Evolutionary conservation across 1,140 invertebrate species (phyloP).

Genomic region (Panulirus ornatus): DNA sequence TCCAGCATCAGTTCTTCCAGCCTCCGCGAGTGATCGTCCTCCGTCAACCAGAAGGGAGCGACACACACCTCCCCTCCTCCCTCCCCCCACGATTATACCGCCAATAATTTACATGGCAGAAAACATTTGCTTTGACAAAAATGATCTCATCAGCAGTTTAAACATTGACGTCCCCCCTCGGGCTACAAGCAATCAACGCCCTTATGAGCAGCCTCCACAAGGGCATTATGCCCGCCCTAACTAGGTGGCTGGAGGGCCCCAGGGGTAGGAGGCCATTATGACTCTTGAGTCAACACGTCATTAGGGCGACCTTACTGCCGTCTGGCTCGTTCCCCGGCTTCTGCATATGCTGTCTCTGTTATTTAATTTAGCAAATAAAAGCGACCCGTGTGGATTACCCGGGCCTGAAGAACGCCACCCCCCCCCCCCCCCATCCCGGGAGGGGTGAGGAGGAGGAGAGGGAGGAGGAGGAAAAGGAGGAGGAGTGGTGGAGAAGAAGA

Average conservation of each 20-base stretch:
- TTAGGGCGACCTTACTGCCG: no score
- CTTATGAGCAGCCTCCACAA: not conserved
- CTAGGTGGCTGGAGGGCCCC: not conserved
- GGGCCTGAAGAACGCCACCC: constrained; percentile 5
- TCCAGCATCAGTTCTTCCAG: not conserved
- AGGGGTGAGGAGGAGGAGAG: not conserved
- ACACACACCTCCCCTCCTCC: not conserved
- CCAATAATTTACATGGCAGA: constrained; percentile 18
- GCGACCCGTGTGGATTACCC: constrained; percentile 40
- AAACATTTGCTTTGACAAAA: constrained; percentile 53
- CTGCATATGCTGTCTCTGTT: constrained; percentile 31
- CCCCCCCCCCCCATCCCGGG: no score
- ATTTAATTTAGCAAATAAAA: constrained; percentile 53
- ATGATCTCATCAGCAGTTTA: constrained; percentile 53
- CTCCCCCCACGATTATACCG: not conserved
- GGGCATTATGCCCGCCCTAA: not conserved
- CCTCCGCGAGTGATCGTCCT: not conserved
- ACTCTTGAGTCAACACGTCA: not conserved
- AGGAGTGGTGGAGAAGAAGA: not conserved
- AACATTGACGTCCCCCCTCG: not conserved
- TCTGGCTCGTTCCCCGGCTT: no score
- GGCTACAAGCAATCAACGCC: constrained; percentile 36
- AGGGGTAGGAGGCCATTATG: not conserved
- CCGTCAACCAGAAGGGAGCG: no score
- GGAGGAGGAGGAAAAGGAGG: not conserved